Conservation (phyloP, 1,140 invertebrate species). For the Charaxes varanes region DNA sequence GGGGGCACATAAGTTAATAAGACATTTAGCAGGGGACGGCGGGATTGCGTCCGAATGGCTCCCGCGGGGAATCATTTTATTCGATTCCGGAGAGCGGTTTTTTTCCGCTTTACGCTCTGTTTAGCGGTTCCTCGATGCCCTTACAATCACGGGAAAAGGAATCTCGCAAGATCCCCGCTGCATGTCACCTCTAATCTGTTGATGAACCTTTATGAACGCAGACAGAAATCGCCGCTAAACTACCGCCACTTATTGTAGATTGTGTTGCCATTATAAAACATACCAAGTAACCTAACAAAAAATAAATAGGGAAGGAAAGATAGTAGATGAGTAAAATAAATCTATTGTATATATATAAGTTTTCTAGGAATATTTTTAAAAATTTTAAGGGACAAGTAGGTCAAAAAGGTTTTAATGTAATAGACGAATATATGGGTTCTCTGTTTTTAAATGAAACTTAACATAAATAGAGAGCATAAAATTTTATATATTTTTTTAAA, state of each 20-base stretch:
- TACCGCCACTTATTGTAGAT: background rate
- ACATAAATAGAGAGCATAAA: too few species aligned
- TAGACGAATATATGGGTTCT: too few species aligned
- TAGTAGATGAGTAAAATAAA: background rate
- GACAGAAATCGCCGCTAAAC: constrained; percentile 33
- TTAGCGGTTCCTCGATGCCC: constrained; percentile 52
- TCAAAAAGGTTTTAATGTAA: too few species aligned
- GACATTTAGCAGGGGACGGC: constrained; percentile 71
- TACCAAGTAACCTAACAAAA: too few species aligned
- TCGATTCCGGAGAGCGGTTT: constrained; percentile 70
- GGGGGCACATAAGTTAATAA: constrained; percentile 69
- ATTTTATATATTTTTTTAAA: too few species aligned
- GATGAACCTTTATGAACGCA: constrained; percentile 31
- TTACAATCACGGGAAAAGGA: constrained; percentile 46
- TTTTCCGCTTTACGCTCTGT: constrained; percentile 69
- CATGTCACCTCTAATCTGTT: constrained; percentile 37
- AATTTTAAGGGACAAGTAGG: too few species aligned
- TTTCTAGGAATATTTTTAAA: too few species aligned
- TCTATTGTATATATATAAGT: too few species aligned
- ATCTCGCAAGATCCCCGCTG: constrained; percentile 21
- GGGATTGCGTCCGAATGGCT: constrained; percentile 73
- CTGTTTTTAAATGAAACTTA: too few species aligned
- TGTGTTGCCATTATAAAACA: background rate
- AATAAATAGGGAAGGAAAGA: too few species aligned
- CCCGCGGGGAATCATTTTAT: constrained; percentile 76